Conservation (phyloP, 2,888 invertebrate species). For the Busseola fusca region DNA sequence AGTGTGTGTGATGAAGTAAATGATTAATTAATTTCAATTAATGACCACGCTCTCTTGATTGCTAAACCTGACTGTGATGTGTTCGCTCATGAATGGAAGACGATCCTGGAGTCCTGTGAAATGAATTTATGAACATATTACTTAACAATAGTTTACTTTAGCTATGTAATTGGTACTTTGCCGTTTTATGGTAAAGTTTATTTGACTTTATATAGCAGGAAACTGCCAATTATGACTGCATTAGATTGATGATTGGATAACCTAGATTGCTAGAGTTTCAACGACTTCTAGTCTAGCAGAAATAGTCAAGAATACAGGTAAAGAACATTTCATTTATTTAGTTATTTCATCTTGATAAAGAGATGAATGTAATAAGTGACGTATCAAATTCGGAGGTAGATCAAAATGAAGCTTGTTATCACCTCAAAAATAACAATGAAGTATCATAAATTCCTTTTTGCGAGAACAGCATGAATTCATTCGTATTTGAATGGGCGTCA, state of each 20-base stretch:
- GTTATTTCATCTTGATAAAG: background rate
- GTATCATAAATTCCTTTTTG: constrained; percentile 18
- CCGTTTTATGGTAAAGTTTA: background rate
- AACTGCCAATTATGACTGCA: background rate
- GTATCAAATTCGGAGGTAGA: background rate
- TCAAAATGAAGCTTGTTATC: background rate
- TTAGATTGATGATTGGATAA: background rate
- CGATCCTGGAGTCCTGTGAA: background rate
- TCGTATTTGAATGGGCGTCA: constrained; percentile 18
- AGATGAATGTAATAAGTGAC: too few species aligned
- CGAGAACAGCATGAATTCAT: constrained; percentile 3
- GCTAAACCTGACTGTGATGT: background rate
- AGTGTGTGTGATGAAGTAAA: background rate
- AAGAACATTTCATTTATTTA: background rate
- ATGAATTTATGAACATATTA: background rate
- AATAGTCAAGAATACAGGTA: background rate
- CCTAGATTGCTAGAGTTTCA: background rate
- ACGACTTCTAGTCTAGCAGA: background rate
- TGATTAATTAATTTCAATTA: background rate
- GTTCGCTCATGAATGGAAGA: background rate
- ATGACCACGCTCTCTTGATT: background rate
- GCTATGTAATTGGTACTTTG: background rate
- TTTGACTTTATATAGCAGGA: background rate
- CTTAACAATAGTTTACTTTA: background rate
- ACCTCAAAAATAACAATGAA: background rate